phyloP scores from a whole-genome alignment of 35 echinoderm and acorn worm species.

The Anneissia japonica region DNA sequence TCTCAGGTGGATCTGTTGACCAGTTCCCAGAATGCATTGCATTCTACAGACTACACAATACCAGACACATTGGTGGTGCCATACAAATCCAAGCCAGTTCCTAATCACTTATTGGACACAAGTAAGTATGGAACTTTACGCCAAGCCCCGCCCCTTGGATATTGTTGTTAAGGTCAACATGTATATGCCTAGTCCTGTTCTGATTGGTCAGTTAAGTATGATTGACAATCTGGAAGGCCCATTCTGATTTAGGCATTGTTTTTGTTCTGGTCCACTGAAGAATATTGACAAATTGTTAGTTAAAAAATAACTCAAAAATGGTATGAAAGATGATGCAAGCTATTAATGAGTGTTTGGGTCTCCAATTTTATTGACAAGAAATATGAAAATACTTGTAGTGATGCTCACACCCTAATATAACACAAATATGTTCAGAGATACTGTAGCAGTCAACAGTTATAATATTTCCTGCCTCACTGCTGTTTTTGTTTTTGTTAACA shows the following conservation, averaged over 20 bases:
- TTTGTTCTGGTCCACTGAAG: neutral
- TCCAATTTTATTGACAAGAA: no score
- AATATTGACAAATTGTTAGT: neutral
- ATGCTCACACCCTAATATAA: no score
- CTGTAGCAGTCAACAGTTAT: no score
- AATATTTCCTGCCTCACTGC: no score
- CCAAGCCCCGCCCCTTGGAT: neutral
- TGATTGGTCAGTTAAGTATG: neutral
- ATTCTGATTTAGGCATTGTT: neutral
- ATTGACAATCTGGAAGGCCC: no score
- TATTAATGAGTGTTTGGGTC: no score
- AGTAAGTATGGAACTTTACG: conserved; percentile 43
- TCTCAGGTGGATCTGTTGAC: conserved; percentile 38
- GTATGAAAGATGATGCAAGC: neutral
- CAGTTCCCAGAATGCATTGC: conserved; percentile 11
- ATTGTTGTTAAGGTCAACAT: no score
- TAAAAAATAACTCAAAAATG: neutral
- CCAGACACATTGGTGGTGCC: conserved; percentile 65
- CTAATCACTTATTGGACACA: conserved; percentile 90
- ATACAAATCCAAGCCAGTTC: conserved; percentile 57
- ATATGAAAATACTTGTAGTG: no score
- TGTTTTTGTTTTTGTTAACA: no score
- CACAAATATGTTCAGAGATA: no score
- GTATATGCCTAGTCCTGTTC: neutral
- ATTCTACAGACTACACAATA: conserved; percentile 27